These are phyloP conservation scores for Coracopsis vasa DNA, from an alignment of 2,113 vertebrate species.

Conservation along the genomic window DNA sequence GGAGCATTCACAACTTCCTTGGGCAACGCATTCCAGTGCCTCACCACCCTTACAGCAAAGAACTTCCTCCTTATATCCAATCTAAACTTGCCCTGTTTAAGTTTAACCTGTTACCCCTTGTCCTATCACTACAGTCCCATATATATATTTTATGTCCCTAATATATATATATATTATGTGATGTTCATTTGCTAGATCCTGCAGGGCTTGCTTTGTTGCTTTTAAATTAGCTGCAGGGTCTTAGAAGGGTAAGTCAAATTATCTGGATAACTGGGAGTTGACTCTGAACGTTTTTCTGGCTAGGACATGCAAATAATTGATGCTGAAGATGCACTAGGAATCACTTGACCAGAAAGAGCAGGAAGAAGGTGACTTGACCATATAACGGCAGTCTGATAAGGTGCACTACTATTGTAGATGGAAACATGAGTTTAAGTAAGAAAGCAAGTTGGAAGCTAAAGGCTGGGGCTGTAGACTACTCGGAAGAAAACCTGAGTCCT, in stretches of 20 bases:
- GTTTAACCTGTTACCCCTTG: too few species aligned
- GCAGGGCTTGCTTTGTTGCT: not conserved
- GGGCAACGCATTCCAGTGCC: too few species aligned
- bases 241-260: not conserved
- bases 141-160: too few species aligned
- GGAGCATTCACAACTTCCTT: too few species aligned
- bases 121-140: too few species aligned
- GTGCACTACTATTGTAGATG: not conserved
- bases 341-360: not conserved
- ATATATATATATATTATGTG: not conserved
- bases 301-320: not conserved
- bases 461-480: not conserved
- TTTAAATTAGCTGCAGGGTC: not conserved
- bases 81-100: too few species aligned
- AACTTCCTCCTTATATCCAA: too few species aligned
- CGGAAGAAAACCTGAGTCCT: not conserved
- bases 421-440: not conserved
- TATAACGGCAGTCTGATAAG: not conserved
- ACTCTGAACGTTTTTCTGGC: not conserved
- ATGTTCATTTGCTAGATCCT: not conserved
- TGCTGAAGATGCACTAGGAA: not conserved
- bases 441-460: not conserved
- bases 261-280: not conserved
- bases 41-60: too few species aligned
- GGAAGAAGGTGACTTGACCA: not conserved